Percentiles rank a stretch among this genome's conserved stretches.
Evolutionary conservation across 1,140 invertebrate genomes (phyloP).

Genomic region (Magallana gigas): DNA sequence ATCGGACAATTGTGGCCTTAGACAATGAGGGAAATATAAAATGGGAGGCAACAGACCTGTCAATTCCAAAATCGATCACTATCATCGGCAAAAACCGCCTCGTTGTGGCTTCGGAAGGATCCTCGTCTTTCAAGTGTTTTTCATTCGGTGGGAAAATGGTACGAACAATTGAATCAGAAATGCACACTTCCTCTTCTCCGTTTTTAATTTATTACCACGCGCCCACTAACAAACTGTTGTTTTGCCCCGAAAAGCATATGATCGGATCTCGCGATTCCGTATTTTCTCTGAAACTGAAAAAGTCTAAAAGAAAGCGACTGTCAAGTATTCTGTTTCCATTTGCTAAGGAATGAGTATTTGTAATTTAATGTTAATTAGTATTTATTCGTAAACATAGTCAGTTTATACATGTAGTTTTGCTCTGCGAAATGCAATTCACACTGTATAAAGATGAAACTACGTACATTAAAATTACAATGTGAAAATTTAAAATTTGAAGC

Average conservation of each 20-base stretch:
- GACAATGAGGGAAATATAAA: neutral
- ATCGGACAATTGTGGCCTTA: conserved; percentile 16
- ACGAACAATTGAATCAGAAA: conserved; percentile 6
- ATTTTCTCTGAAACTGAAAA: conserved; percentile 26
- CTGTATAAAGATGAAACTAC: no score
- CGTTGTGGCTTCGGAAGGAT: conserved; percentile 1
- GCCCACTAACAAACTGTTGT: conserved; percentile 9
- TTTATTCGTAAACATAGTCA: no score
- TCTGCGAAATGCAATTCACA: no score
- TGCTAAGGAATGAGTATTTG: neutral
- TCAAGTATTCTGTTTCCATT: neutral
- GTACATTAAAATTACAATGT: no score
- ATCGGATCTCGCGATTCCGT: conserved; percentile 13
- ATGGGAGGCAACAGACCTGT: conserved; percentile 13
- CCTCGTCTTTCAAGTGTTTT: conserved; percentile 3
- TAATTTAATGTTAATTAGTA: no score
- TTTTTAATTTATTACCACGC: neutral
- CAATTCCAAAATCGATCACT: conserved; percentile 3
- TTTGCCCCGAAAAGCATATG: neutral
- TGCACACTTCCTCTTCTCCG: neutral
- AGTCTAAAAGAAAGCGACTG: neutral
- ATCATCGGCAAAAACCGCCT: conserved; percentile 14
- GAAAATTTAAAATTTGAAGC: no score
- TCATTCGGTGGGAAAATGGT: conserved; percentile 1
- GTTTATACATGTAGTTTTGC: no score